Percentiles rank a stretch among this genome's conserved stretches.
These are phyloP conservation scores for Aspidapion aeneum DNA, from an alignment of 2,888 invertebrate species.

Conservation along the genomic window DNA sequence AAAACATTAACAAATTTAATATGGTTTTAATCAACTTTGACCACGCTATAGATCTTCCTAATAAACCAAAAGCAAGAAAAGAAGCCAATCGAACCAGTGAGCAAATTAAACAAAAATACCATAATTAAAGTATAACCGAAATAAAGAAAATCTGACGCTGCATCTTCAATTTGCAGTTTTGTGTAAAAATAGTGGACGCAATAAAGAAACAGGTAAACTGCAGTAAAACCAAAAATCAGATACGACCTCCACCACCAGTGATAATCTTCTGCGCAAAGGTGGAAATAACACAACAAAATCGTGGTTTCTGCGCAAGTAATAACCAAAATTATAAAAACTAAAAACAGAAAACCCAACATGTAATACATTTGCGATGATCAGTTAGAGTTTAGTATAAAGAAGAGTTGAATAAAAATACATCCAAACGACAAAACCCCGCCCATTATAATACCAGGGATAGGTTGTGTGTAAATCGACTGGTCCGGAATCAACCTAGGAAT, in stretches of 20 bases:
- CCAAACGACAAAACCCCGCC: constrained; percentile 98
- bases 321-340: constrained; percentile 95
- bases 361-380: constrained; percentile 99
- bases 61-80: constrained; percentile 99
- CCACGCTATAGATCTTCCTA: constrained; percentile 96
- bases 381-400: constrained; percentile 97
- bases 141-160: constrained; percentile 93
- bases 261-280: constrained; percentile 99
- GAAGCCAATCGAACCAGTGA: constrained; percentile 97
- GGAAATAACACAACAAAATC: constrained; percentile 96
- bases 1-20: too few relatives aligned
- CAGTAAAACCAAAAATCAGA: constrained; percentile 95
- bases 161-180: constrained; percentile 92
- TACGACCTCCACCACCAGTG: constrained; percentile 99
- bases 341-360: constrained; percentile 98
- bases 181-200: constrained; percentile 98
- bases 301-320: constrained; percentile 99
- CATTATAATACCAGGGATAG: constrained; percentile 95
- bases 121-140: constrained; percentile 98
- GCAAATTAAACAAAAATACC: constrained; percentile 96
- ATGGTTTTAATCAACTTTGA: constrained; percentile 92
- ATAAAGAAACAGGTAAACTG: constrained; percentile 94
- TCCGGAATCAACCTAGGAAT: constrained; percentile 98
- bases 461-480: constrained; percentile 96
- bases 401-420: constrained; percentile 97